Evolutionary conservation across 2,113 vertebrate species (phyloP).

Genomic region (Thamnophis sirtalis): DNA sequence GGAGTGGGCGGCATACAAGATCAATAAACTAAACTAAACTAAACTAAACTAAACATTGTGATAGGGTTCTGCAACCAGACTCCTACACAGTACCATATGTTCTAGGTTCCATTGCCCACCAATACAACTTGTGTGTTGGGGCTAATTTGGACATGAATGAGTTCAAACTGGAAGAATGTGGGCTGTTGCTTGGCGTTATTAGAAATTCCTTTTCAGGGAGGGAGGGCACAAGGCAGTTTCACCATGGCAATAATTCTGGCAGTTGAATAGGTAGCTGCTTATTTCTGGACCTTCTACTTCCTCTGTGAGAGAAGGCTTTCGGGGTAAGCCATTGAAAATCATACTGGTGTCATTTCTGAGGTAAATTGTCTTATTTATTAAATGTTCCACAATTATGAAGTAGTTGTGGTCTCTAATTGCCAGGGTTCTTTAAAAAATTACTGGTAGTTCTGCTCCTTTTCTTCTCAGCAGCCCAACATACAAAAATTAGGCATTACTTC

Average conservation of each 20-base stretch:
- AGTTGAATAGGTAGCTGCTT: neutral
- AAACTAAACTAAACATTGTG: too few species aligned
- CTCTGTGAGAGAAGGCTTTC: neutral
- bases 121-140: neutral
- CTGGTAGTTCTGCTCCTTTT: neutral
- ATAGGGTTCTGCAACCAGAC: neutral
- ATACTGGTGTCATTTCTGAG: neutral
- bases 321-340: neutral
- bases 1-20: too few species aligned
- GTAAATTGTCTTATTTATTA: neutral
- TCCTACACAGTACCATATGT: neutral
- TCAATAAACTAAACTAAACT: too few species aligned
- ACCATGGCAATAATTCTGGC: neutral
- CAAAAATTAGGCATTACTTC: neutral
- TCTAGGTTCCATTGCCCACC: neutral
- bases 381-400: neutral
- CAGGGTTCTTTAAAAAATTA: neutral
- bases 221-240: neutral
- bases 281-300: neutral
- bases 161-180: neutral
- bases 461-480: neutral
- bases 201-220: neutral
- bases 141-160: neutral
- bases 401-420: neutral
- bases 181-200: neutral